Evolutionary conservation across 2,888 invertebrate genomes (phyloP), one percentile per base, ranked within the genome.

Genomic region (Cryptocephalus primarius): DNA sequence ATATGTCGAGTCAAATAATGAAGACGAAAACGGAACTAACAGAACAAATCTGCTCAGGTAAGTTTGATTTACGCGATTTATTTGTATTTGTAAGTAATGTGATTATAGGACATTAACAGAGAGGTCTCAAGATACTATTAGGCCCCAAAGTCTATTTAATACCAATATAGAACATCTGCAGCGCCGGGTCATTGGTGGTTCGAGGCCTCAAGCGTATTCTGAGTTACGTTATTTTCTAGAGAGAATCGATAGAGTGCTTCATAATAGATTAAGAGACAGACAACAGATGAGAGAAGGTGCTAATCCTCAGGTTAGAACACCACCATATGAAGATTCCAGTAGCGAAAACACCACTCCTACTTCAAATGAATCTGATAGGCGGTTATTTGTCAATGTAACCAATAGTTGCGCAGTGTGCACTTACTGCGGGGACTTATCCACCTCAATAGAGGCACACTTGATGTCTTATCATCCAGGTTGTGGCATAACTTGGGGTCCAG

Each of bases 381-480:
- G 22, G 6, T 22, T 22, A 22, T 22, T 22, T 6, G 22, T 22
- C 22, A 22, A 6, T 22, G 22, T 22, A 22, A 6, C 22, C 22
- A 22, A 22, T 22, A 22, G 22, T 22, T 22, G 22, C 22, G 22
- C 22, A 22, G 22, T 22, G 3, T 22, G 22, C 43, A 55, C 60
- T 9, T 63, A 76, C 41, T 77, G 76, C 59, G 67, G 67, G 31
- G 66, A 69, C 39, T 53, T 69, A 10, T 68, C 71, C 2, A 60
- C 66, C 4, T 68, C 70, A 56, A 64, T 76, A 45, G 66, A 57
- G 61, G 62, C 61, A 10, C 72, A 79, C 55, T 72, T 78, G 71
- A 60, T 69, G 31, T 63, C 67, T 1, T 62, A 68, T 10, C 78
- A 79, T 63, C 75, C 76, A 9, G 79, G 79, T 4, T 79, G 78